These are phyloP conservation scores for Ectropis grisescens DNA, from an alignment of 1,140 invertebrate species.

Conservation along the genomic window DNA sequence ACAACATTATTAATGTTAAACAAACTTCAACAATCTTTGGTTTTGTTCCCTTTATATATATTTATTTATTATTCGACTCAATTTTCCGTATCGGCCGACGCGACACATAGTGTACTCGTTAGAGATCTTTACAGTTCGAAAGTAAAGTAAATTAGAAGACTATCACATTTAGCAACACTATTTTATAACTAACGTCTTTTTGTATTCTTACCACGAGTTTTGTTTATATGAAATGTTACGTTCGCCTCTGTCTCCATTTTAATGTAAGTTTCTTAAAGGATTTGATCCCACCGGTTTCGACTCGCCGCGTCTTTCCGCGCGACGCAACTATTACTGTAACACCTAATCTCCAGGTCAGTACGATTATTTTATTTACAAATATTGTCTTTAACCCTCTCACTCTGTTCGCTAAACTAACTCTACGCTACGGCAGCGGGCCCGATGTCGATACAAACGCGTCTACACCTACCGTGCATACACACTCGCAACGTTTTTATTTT, in stretches of 20 bases:
- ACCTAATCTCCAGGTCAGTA: slow-evolving; percentile 60
- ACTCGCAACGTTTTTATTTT: slow-evolving; percentile 40
- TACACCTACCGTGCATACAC: slow-evolving; percentile 55
- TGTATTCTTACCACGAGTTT: slow-evolving; percentile 49
- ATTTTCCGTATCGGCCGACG: slow-evolving; percentile 43
- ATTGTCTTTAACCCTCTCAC: slow-evolving; percentile 72
- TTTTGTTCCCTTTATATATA: slow-evolving; percentile 74
- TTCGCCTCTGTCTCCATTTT: slow-evolving; percentile 46
- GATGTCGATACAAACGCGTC: slow-evolving; percentile 58
- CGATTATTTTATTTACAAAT: slow-evolving; percentile 69
- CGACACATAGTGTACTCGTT: slow-evolving; percentile 40
- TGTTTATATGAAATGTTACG: slow-evolving; percentile 53
- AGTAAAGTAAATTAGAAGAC: slow-evolving; percentile 63
- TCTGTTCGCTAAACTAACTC: slow-evolving; percentile 64
- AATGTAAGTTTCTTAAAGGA: slow-evolving; percentile 71
- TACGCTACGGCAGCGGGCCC: slow-evolving; percentile 59
- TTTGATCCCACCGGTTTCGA: slow-evolving; percentile 72
- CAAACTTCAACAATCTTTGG: slow-evolving; percentile 77
- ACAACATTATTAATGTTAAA: slow-evolving; percentile 71
- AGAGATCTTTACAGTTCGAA: slow-evolving; percentile 45
- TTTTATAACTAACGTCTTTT: slow-evolving; percentile 62
- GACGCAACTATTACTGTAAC: slow-evolving; percentile 50
- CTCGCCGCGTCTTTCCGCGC: slow-evolving; percentile 33
- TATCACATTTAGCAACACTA: slow-evolving; percentile 68
- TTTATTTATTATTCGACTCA: slow-evolving; percentile 60